Conservation (phyloP, 2,113 vertebrate species). For the Saccopteryx leptura region DNA sequence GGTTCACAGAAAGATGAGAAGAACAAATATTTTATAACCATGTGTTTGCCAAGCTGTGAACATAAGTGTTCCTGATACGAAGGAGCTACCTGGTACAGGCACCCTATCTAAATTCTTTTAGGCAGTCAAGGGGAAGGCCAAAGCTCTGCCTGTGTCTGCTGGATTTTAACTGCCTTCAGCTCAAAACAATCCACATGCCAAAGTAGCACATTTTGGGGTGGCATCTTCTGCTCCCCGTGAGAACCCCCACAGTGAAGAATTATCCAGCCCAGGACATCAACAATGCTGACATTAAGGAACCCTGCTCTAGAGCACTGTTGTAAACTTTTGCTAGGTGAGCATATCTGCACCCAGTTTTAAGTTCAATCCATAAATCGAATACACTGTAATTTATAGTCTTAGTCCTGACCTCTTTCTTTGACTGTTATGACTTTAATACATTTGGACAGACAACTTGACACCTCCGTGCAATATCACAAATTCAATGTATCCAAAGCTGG, state of each 20-base stretch:
- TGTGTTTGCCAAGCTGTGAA: not conserved
- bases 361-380: not conserved
- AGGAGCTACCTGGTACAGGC: not conserved
- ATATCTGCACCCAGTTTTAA: not conserved
- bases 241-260: not conserved
- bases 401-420: not conserved
- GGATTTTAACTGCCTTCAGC: not conserved
- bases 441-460: not conserved
- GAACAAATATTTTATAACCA: not conserved
- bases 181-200: not conserved
- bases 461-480: not conserved
- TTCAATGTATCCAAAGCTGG: not conserved
- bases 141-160: not conserved
- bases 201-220: not conserved
- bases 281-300: not conserved
- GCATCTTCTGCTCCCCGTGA: not conserved
- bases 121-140: not conserved
- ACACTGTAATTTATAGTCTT: not conserved
- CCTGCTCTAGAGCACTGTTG: accelerated
- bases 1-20: not conserved
- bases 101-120: not conserved
- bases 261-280: not conserved
- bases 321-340: not conserved
- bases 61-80: not conserved
- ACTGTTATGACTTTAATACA: not conserved